Evolutionary conservation across 2,888 invertebrate species (phyloP), one percentile per base, ranked within the genome.

Genomic region (Lasioglossum malachurum): DNA sequence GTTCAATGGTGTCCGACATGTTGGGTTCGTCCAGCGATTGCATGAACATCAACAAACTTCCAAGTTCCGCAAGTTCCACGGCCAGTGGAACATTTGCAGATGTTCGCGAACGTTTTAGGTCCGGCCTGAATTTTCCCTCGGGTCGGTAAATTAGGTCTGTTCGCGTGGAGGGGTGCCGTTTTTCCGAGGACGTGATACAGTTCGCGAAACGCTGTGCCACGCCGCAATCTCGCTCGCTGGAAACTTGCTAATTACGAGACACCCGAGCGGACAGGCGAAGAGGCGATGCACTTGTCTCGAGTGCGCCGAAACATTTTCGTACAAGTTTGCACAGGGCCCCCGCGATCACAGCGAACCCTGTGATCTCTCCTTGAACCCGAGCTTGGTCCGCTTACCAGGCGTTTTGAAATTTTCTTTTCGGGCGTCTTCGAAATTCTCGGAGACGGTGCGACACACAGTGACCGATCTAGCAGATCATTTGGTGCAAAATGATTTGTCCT

Each of bases 231-330:
- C 77, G 35, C 49, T 44, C 31, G 80, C 60, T 78, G 84, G 81
- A 87, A 87, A 78, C 84, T 79, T 75, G 84, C 84, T 87, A 87
- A 87, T 87, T 87, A 84, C 84, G 75, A 78, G 85, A 81, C 75
- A 78, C 67, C 72, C 78, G 78, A 86, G 85, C 86, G 78, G 67
- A 60, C 78, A 35, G 80, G 72, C 64, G 64, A 81, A 84, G 81
- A 79, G 79, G 46, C 84, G 71, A 72, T 69, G 71, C 75, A 78
- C 75, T 78, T 76, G 76, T 46, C 78, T 57, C 14, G 57, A 87
- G 85, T 75, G 31, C 67, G 31, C 78, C 83, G 64, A 81, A 84
- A 83, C 75, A 67, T 85, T 85, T 75, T 72, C 75, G 53, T 75
- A 72, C 83, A 57, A 38, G 57, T 72, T 60, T 31, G n/a, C 75